phyloP scores from a whole-genome alignment of 2,888 invertebrate species.

The Litoditis marina region DNA sequence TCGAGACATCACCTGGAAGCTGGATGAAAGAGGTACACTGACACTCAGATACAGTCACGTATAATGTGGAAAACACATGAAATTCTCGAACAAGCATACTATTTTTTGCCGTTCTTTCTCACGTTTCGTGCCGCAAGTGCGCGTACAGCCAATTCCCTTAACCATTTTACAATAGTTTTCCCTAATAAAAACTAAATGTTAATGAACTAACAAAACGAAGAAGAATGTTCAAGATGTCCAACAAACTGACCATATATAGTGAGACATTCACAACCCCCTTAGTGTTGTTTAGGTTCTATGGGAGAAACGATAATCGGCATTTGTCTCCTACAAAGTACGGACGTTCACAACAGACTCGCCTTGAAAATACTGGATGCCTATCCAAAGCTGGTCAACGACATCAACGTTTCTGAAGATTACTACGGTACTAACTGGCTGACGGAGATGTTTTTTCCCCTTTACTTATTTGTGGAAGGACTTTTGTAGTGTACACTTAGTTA shows the following conservation, averaged over 20 bases:
- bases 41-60: conserved; percentile 70
- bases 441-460: background rate
- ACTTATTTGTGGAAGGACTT: background rate
- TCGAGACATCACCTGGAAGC: conserved; percentile 51
- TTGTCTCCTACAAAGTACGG: conserved; percentile 66
- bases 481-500: too few relatives aligned
- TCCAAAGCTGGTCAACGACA: conserved; percentile 79
- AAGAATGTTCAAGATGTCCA: too few relatives aligned
- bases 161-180: background rate
- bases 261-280: too few relatives aligned
- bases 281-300: conserved; percentile 63
- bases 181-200: background rate
- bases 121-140: too few relatives aligned
- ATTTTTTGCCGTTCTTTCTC: too few relatives aligned
- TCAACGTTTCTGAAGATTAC: conserved; percentile 56
- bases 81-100: too few relatives aligned
- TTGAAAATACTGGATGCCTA: conserved; percentile 85
- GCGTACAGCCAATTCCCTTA: too few relatives aligned
- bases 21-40: conserved; percentile 40
- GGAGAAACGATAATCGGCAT: conserved; percentile 90
- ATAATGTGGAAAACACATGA: conserved; percentile 65
- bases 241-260: too few relatives aligned
- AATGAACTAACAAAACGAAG: too few relatives aligned
- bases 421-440: too few relatives aligned
- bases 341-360: conserved; percentile 69